These are phyloP conservation scores for Dicranocentrus wangi DNA, from an alignment of 2,888 invertebrate species.

Conservation along the genomic window DNA sequence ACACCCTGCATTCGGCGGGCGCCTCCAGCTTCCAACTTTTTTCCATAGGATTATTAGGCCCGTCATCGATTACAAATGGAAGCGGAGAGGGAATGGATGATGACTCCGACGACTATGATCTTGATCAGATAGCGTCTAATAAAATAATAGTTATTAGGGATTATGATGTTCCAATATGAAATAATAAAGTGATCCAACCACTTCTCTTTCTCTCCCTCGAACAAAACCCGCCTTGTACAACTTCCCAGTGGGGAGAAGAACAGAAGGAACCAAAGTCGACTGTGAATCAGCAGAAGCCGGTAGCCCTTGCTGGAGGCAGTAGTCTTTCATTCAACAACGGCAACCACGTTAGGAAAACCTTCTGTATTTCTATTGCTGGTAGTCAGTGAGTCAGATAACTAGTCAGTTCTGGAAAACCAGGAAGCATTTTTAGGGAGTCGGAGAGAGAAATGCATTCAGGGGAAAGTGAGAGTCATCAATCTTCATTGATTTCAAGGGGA, in stretches of 20 bases:
- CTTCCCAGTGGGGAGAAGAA: neutral
- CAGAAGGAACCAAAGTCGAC: neutral
- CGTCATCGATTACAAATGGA: constrained; percentile 3
- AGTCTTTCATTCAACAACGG: neutral
- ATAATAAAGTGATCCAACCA: neutral
- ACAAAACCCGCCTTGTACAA: neutral
- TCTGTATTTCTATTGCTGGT: too few species aligned
- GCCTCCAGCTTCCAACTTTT: too few species aligned
- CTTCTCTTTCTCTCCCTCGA: neutral
- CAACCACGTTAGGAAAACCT: neutral
- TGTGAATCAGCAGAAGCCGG: neutral
- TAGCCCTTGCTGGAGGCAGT: neutral
- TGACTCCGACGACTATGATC: neutral
- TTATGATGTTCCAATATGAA: constrained; percentile 6
- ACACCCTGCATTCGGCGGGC: too few species aligned
- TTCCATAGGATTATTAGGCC: too few species aligned
- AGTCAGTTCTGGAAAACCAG: neutral
- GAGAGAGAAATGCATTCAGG: constrained; percentile 33
- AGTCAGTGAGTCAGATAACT: neutral
- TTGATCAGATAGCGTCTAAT: constrained; percentile 8
- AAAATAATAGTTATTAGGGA: constrained; percentile 24
- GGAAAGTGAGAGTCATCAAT: constrained; percentile 71
- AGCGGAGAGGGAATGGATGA: neutral
- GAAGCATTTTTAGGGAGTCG: neutral
- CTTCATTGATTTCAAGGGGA: constrained; percentile 72